Evolutionary conservation across 2,888 invertebrate genomes (phyloP).

Genomic region (Tineola bisselliella): DNA sequence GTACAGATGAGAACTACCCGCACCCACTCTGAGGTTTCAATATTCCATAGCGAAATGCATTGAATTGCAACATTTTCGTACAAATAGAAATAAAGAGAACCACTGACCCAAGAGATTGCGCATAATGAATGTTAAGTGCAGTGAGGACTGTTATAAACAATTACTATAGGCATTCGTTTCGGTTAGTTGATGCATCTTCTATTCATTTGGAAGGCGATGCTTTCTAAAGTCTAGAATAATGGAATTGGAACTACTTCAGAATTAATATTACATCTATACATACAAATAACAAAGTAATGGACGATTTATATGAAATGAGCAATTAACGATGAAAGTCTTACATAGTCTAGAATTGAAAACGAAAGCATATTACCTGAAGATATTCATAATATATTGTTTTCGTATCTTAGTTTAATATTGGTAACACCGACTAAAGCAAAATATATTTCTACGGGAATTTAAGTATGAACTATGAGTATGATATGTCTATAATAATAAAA

Average conservation of each 20-base stretch:
- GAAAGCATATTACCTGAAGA: background rate
- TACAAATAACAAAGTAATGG: background rate
- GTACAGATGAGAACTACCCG: conserved; percentile 51
- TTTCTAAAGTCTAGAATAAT: too few relatives aligned
- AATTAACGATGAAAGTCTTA: background rate
- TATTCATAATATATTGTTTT: background rate
- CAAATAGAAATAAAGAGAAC: conserved; percentile 19
- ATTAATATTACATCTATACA: too few relatives aligned
- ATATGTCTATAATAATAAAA: too few relatives aligned
- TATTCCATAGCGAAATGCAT: conserved; percentile 61
- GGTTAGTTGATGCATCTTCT: background rate
- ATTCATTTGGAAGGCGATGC: too few relatives aligned
- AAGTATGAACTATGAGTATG: too few relatives aligned
- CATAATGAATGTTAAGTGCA: background rate
- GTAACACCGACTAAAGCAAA: too few relatives aligned
- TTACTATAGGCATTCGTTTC: too few relatives aligned
- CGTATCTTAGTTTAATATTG: too few relatives aligned
- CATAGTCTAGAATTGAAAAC: background rate
- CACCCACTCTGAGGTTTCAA: conserved; percentile 58
- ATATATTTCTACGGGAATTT: too few relatives aligned
- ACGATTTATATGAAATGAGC: background rate
- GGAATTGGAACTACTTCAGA: too few relatives aligned
- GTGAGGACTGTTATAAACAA: background rate
- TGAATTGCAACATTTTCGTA: conserved; percentile 56
- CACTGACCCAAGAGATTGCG: conserved; percentile 7